phyloP scores from a whole-genome alignment of 1,140 invertebrate genomes.

The Octopus sinensis region DNA sequence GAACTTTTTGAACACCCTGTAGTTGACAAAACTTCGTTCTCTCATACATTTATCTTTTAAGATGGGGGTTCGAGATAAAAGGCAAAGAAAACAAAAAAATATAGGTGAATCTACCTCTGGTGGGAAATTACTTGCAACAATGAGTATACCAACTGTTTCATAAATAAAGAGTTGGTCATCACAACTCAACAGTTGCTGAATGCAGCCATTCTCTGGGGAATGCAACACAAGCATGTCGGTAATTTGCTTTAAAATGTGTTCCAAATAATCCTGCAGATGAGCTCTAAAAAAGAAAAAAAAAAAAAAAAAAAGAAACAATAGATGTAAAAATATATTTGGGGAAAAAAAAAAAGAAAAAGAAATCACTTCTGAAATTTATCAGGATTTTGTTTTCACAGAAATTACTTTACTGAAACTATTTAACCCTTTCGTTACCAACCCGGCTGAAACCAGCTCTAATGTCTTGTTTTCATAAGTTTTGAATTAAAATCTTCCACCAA shows the following conservation, averaged over 20 bases:
- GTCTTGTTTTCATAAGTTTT: too few relatives aligned
- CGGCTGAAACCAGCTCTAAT: too few relatives aligned
- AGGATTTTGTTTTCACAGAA: constrained; percentile 53
- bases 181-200: constrained; percentile 53
- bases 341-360: constrained; percentile 63
- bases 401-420: too few relatives aligned
- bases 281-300: constrained; percentile 42
- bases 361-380: constrained; percentile 60
- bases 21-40: too few relatives aligned
- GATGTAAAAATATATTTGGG: constrained; percentile 60
- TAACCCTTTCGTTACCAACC: too few relatives aligned
- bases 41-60: too few relatives aligned
- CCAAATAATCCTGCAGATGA: constrained; percentile 60
- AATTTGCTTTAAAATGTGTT: constrained; percentile 61
- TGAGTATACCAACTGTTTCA: constrained; percentile 63
- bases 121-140: constrained; percentile 58
- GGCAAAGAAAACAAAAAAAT: too few relatives aligned
- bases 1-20: too few relatives aligned
- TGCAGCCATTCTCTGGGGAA: constrained; percentile 52
- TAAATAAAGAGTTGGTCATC: constrained; percentile 65
- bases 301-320: neutral
- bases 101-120: constrained; percentile 48
- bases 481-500: too few relatives aligned
- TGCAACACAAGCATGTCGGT: constrained; percentile 60
- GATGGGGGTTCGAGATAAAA: too few relatives aligned